Percentiles rank a stretch among this genome's conserved stretches.
Conservation (phyloP, 1,140 invertebrate genomes). For the Drosophila lacteicornis region DNA sequence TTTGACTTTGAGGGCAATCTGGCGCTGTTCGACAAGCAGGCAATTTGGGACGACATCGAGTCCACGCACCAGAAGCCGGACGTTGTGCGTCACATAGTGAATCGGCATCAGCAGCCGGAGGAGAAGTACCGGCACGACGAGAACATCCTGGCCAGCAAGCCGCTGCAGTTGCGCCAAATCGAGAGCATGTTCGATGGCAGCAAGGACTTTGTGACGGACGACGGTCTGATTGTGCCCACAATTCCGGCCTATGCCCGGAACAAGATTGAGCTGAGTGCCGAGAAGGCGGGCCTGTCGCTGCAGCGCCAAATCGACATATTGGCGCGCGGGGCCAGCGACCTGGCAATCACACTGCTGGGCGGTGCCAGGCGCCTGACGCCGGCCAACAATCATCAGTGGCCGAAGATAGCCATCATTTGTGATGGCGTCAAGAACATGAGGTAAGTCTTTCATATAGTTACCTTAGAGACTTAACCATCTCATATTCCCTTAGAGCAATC, state of each 20-base stretch:
- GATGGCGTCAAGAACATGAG: slow-evolving; percentile 84
- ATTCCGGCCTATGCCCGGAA: slow-evolving; percentile 89
- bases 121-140: slow-evolving; percentile 91
- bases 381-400: slow-evolving; percentile 93
- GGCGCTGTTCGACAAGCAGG: slow-evolving; percentile 95
- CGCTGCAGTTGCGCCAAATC: slow-evolving; percentile 90
- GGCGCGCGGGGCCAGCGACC: slow-evolving; percentile 91
- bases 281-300: slow-evolving; percentile 88
- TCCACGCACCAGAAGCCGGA: slow-evolving; percentile 88
- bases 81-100: slow-evolving; percentile 82
- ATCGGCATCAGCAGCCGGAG: slow-evolving; percentile 54
- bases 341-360: slow-evolving; percentile 91
- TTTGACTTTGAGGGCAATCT: slow-evolving; percentile 98
- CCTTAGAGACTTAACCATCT: too few relatives aligned
- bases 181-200: slow-evolving; percentile 86
- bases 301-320: slow-evolving; percentile 90
- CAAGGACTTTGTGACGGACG: slow-evolving; percentile 92
- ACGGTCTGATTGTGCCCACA: slow-evolving; percentile 92
- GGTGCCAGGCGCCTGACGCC: slow-evolving; percentile 91
- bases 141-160: slow-evolving; percentile 90
- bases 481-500: slow-evolving; percentile 85
- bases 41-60: slow-evolving; percentile 90
- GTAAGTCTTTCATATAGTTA: slow-evolving; percentile 14
- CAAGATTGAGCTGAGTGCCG: slow-evolving; percentile 88
- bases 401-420: slow-evolving; percentile 91